Base-by-base conservation (phyloP, 2,888 invertebrate genomes). In the Andrena minutula region DNA sequence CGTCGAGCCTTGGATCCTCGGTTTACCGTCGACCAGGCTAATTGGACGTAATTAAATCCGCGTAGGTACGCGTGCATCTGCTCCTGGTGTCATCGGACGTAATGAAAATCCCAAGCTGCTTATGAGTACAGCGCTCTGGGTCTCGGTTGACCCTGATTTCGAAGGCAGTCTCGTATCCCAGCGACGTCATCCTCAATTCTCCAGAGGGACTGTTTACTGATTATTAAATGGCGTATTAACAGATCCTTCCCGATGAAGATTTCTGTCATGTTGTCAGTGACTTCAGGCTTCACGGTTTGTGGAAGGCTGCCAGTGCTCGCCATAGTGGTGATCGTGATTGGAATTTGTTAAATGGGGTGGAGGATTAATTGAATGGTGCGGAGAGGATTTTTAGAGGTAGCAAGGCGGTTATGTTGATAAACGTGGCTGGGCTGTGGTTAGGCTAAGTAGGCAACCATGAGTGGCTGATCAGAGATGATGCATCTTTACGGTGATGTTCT, bases 11-110 rank as follows among this genome's bases (percentile, higher is more conserved):
- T 35, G 64, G 82, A 84, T 86, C 84, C 87, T 87, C 79, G 82
- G 85, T 85, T 86, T 75, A 87, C 82, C 77, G 70, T 41, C 79
- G 85, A 23, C 75, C 82, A 79, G 85, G 88, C 88, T 92, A 92
- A 92, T 92, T 91, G 91, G 89, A 74, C 83, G 87, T 90, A 92
- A 92, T 92, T 92, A 93, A 90, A 88, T 88, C 87, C 87, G 81
- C 79, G 87, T 83, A 86, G 86, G 85, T 86, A 84, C 77, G 78
- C 56, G 68, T 68, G 77, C 88, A 85, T 88, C 84, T 84, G 86
- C 86, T 83, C 83, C 79, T 61, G 56, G 83, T 81, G 89, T 84
- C 77, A 72, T 70, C 77, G 60, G 81, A 72, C 58, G 75, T 87
- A 89, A 86, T 86, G 84, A 80, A 88, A 87, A 85, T 83, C 82